These are phyloP conservation scores for Coenonympha arcania DNA, from an alignment of 2,888 invertebrate genomes.

Conservation along the genomic window DNA sequence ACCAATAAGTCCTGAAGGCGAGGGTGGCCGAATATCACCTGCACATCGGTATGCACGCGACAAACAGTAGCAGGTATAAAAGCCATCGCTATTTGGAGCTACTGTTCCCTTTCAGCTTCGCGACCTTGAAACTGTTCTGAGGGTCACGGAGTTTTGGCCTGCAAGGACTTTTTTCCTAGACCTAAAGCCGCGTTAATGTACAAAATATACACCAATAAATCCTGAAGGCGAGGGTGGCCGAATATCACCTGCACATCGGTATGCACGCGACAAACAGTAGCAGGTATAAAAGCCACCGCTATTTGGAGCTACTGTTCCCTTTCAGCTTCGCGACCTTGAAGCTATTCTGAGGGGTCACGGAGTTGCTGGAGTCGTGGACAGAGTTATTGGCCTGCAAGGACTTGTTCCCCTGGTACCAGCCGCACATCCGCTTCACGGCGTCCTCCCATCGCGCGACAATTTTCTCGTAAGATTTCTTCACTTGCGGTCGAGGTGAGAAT, in stretches of 20 bases:
- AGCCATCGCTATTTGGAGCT: no score
- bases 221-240: conserved; percentile 12
- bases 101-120: no score
- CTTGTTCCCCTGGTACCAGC: conserved; percentile 64
- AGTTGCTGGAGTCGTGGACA: conserved; percentile 39
- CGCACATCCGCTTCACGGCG: conserved; percentile 72
- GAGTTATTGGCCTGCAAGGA: conserved; percentile 28
- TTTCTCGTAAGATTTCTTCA: conserved; percentile 47
- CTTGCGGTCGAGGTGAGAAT: conserved; percentile 72
- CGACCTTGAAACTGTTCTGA: no score
- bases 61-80: no score
- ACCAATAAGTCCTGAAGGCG: no score
- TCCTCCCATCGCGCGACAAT: conserved; percentile 72
- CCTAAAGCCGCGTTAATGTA: conserved; percentile 5
- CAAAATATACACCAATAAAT: conserved; percentile 10
- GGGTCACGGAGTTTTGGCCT: no score
- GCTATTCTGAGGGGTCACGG: conserved; percentile 39
- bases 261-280: conserved; percentile 44
- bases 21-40: no score
- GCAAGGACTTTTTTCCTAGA: no score
- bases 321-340: conserved; percentile 38
- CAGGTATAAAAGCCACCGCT: conserved; percentile 58
- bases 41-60: no score
- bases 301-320: conserved; percentile 47
- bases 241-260: conserved; percentile 52